Percentiles rank a stretch among this genome's conserved stretches.
Conservation (phyloP, 1,140 invertebrate genomes). For the Temnothorax nylanderi region DNA sequence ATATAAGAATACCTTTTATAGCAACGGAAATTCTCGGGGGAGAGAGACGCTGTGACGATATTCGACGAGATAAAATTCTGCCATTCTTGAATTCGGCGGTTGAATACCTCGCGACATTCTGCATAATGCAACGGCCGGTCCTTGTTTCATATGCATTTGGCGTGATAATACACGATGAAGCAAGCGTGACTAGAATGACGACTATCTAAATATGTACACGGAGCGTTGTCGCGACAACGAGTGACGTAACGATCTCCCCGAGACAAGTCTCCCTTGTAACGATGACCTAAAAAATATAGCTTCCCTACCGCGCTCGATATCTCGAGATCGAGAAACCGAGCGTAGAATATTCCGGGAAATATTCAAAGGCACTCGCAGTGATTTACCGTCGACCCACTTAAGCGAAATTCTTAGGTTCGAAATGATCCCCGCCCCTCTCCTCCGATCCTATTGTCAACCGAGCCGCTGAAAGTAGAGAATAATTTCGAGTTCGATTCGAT, state of each 20-base stretch:
- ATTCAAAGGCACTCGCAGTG: slow-evolving; percentile 24
- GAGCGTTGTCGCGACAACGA: slow-evolving; percentile 45
- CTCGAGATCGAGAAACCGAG: slow-evolving; percentile 36
- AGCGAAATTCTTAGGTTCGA: slow-evolving; percentile 37
- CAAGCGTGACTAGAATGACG: slow-evolving; percentile 52
- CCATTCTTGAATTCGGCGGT: neutral
- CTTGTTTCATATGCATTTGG: slow-evolving; percentile 8
- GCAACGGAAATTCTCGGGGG: neutral
- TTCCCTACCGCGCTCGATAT: slow-evolving; percentile 1
- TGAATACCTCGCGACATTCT: neutral
- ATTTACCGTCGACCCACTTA: slow-evolving; percentile 57
- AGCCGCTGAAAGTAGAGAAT: neutral
- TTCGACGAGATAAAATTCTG: neutral
- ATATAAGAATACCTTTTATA: neutral
- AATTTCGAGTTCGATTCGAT: neutral
- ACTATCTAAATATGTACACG: slow-evolving; percentile 66
- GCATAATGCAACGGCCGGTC: slow-evolving; percentile 15
- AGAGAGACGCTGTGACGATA: neutral
- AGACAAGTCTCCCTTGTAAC: slow-evolving; percentile 64
- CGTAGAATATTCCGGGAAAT: slow-evolving; percentile 22
- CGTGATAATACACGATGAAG: slow-evolving; percentile 46
- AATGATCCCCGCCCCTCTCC: neutral
- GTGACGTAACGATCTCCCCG: slow-evolving; percentile 63
- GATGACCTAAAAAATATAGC: slow-evolving; percentile 63
- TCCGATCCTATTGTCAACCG: neutral